Conservation (phyloP, 2,888 invertebrate species). For the Spialia ferax region DNA sequence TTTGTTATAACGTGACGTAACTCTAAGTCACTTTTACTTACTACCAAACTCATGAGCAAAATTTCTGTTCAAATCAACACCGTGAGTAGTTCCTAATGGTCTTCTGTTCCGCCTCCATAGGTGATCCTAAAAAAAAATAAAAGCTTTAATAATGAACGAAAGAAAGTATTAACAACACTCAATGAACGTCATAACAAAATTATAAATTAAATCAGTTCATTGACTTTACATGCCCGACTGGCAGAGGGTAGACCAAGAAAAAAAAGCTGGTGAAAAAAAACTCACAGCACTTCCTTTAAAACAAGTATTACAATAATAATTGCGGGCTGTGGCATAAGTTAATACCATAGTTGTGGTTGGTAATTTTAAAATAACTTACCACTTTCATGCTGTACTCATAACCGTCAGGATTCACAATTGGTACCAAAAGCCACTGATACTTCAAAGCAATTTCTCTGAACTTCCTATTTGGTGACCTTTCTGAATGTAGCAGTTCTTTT, state of each 20-base stretch:
- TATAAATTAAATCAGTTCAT: too few species aligned
- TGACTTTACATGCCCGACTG: too few species aligned
- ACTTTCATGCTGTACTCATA: slow-evolving; percentile 77
- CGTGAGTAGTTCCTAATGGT: slow-evolving; percentile 62
- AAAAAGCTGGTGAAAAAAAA: too few species aligned
- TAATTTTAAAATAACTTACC: slow-evolving; percentile 46
- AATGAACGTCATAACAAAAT: too few species aligned
- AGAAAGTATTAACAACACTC: too few species aligned
- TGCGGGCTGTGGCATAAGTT: too few species aligned
- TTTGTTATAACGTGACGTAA: not conserved
- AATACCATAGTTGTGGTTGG: not conserved
- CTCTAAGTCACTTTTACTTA: slow-evolving; percentile 52
- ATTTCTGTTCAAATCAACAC: slow-evolving; percentile 89
- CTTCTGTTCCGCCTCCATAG: slow-evolving; percentile 89
- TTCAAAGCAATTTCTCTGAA: slow-evolving; percentile 69
- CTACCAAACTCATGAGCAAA: slow-evolving; percentile 86
- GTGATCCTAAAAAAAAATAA: slow-evolving; percentile 74
- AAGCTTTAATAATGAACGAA: too few species aligned
- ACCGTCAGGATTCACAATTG: slow-evolving; percentile 92
- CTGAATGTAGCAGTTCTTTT: slow-evolving; percentile 74
- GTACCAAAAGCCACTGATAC: slow-evolving; percentile 90
- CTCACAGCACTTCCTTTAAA: too few species aligned
- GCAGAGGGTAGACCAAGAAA: too few species aligned
- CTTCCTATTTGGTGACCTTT: slow-evolving; percentile 62
- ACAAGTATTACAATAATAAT: too few species aligned